These are phyloP conservation scores for Papilio glaucus DNA, from an alignment of 1,140 invertebrate genomes.

Conservation along the genomic window DNA sequence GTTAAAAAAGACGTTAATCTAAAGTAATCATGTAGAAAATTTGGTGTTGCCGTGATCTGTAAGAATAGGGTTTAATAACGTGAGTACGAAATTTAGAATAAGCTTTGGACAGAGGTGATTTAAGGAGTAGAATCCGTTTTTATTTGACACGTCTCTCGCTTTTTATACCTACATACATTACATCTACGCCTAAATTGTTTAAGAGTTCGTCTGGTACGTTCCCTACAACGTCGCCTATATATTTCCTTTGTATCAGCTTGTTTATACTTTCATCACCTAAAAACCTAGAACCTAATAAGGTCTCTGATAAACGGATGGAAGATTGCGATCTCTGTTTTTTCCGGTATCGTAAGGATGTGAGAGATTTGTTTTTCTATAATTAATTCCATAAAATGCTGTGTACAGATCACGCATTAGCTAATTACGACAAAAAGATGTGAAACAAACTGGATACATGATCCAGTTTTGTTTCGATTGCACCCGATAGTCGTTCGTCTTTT, in stretches of 20 bases:
- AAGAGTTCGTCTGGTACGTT: too few species aligned
- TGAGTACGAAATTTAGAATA: too few species aligned
- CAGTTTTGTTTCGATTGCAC: slow-evolving; percentile 8
- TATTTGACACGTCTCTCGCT: too few species aligned
- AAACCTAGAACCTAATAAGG: slow-evolving; percentile 10
- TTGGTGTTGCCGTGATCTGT: too few species aligned
- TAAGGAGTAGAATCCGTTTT: too few species aligned
- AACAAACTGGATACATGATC: neutral
- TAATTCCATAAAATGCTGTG: neutral
- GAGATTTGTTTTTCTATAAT: slow-evolving; percentile 15
- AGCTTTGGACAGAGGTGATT: too few species aligned
- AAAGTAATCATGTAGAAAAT: too few species aligned
- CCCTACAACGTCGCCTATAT: neutral
- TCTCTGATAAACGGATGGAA: slow-evolving; percentile 7
- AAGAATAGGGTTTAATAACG: too few species aligned
- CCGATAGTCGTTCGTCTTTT: neutral
- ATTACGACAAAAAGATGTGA: neutral
- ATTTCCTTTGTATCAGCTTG: slow-evolving; percentile 3
- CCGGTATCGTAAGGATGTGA: slow-evolving; percentile 10
- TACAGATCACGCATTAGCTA: slow-evolving; percentile 13
- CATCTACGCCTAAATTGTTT: too few species aligned
- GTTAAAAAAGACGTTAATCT: too few species aligned
- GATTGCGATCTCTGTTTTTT: slow-evolving; percentile 5
- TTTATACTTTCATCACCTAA: neutral
- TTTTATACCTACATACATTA: too few species aligned